These are phyloP conservation scores for Drosophila eugracilis DNA, from an alignment of 1,140 invertebrate genomes.

Conservation along the genomic window DNA sequence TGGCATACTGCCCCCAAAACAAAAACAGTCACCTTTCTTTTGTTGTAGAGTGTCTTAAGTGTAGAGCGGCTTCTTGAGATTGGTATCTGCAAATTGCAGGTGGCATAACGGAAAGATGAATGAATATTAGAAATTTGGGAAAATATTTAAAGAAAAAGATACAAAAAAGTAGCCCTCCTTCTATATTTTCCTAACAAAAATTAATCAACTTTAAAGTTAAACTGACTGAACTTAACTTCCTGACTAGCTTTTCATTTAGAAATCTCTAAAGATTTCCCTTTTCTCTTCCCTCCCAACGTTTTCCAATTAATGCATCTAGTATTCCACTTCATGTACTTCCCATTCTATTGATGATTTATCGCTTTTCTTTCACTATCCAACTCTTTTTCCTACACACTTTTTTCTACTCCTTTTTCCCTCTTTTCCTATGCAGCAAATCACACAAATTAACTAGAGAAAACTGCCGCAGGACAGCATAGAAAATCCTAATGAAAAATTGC, in stretches of 20 bases:
- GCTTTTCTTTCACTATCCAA: background rate
- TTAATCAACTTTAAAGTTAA: no score
- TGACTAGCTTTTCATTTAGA: background rate
- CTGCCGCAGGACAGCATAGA: slow-evolving; percentile 64
- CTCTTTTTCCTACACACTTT: background rate
- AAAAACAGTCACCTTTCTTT: slow-evolving; percentile 2
- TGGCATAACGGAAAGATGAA: slow-evolving; percentile 21
- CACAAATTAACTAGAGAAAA: slow-evolving; percentile 81
- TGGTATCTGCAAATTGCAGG: slow-evolving; percentile 66
- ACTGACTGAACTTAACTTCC: background rate
- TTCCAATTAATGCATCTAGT: slow-evolving; percentile 2
- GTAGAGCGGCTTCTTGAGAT: slow-evolving; percentile 26
- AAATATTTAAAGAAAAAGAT: background rate
- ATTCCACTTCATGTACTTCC: background rate
- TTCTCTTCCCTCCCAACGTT: background rate
- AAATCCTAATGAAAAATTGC: slow-evolving; percentile 76
- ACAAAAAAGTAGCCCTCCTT: background rate
- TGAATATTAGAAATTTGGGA: background rate
- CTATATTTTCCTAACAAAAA: no score
- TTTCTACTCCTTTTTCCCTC: no score
- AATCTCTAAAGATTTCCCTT: background rate
- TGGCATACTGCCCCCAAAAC: slow-evolving; percentile 2
- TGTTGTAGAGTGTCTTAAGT: slow-evolving; percentile 8
- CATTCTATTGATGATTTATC: slow-evolving; percentile 24
- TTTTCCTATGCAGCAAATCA: slow-evolving; percentile 73